Conservation (phyloP, 2,113 vertebrate genomes). For the Chiloscyllium plagiosum region DNA sequence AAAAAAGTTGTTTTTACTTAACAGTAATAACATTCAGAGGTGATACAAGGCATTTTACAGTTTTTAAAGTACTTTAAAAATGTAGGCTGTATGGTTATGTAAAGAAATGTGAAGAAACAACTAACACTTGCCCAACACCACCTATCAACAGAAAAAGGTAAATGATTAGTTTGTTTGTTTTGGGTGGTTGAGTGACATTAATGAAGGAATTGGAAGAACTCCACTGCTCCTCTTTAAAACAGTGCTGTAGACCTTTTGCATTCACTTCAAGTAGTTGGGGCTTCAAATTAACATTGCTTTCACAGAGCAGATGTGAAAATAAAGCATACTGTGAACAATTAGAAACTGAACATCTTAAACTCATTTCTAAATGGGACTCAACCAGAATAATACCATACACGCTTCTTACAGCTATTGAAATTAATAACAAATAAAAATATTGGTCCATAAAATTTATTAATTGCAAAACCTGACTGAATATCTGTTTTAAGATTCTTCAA, state of each 20-base stretch:
- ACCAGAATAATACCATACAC: background rate
- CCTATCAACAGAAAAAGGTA: background rate
- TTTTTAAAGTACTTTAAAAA: background rate
- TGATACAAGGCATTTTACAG: background rate
- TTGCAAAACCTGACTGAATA: background rate
- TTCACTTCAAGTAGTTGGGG: background rate
- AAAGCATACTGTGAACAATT: background rate
- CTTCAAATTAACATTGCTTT: background rate
- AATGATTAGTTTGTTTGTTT: background rate
- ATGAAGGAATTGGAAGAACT: background rate
- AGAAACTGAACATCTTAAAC: background rate
- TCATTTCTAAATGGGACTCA: background rate
- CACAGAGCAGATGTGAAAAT: background rate
- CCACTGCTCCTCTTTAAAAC: background rate
- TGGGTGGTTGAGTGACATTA: background rate
- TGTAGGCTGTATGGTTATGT: background rate
- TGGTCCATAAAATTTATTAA: background rate
- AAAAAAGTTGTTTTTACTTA: background rate
- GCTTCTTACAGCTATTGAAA: background rate
- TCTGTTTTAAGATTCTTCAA: background rate
- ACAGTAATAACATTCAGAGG: background rate
- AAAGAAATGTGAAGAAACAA: background rate
- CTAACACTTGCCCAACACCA: background rate
- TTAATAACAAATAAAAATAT: slow-evolving; percentile 16
- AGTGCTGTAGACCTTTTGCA: background rate